phyloP scores from a whole-genome alignment of 2,888 invertebrate genomes.

The Melanostoma mellinum region DNA sequence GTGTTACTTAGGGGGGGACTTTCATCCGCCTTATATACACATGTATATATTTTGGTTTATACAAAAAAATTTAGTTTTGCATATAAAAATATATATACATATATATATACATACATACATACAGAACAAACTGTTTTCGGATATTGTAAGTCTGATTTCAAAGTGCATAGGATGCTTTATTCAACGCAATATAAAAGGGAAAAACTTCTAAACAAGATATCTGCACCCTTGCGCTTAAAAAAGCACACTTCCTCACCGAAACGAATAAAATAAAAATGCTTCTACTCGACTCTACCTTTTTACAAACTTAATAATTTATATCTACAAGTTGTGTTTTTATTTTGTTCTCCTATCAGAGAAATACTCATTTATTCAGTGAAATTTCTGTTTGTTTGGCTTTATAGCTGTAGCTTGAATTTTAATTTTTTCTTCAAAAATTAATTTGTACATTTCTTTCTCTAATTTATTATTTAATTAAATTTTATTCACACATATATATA shows the following conservation, averaged over 20 bases:
- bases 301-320: conserved; percentile 69
- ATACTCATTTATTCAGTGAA: conserved; percentile 59
- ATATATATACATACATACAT: conserved; percentile 55
- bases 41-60: conserved; percentile 76
- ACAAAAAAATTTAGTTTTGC: conserved; percentile 53
- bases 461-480: conserved; percentile 12
- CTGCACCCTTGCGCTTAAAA: conserved; percentile 35
- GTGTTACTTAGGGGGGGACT: conserved; percentile 78
- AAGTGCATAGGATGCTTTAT: conserved; percentile 49
- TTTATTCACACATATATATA: neutral
- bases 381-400: conserved; percentile 76
- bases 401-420: conserved; percentile 79
- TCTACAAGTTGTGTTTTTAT: conserved; percentile 52
- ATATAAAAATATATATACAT: conserved; percentile 70
- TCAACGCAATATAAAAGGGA: neutral
- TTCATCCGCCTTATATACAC: conserved; percentile 80
- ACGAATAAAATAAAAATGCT: conserved; percentile 35
- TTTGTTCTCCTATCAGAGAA: conserved; percentile 39
- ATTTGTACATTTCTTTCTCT: conserved; percentile 76
- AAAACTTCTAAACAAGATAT: conserved; percentile 1
- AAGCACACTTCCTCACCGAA: conserved; percentile 41
- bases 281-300: conserved; percentile 48
- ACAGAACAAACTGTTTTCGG: conserved; percentile 13
- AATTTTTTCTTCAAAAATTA: conserved; percentile 56
- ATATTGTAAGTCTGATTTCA: conserved; percentile 21